Evolutionary conservation across 2,888 invertebrate species (phyloP), one percentile per base, ranked within the genome.

Genomic region (Eurytoma californica): DNA sequence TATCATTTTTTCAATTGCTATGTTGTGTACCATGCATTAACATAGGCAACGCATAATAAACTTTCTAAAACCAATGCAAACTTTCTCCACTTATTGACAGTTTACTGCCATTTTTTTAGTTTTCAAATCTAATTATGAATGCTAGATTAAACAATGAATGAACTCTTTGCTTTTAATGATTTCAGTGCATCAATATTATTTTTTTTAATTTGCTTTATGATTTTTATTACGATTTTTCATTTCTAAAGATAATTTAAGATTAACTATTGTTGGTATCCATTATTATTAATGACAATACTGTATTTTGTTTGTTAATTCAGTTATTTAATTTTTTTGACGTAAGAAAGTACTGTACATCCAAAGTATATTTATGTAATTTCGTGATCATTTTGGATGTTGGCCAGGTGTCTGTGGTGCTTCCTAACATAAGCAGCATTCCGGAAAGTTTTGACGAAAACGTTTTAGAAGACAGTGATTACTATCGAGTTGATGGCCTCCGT

Each of bases 331-430:
- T 13, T 13, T 72, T 66, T 24, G 14, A 70, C 24, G 72, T 63
- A 77, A 73, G 51, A 78, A 74, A 78, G 18, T 24, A 16, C 57
- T 69, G 79, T 57, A 81, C 70, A 74, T 63, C 13, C 65, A 66
- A 24, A 77, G 47, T 77, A 70, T 72, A 83, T 87, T 84, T 85
- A 84, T 84, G 83, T 85, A 85, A 86, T 85, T 87, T 86, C 82
- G 82, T 83, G 84, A 85, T 83, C 74, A 77, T 82, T 81, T 87
- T 87, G 88, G 86, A 83, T 83, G 77, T 76, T 82, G 88, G 90
- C 83, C 87, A 93, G 93, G 89, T 93, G 68, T 92, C 93, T 78
- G 87, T 93, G 82, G 88, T 92, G 79, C 85, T 93, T 85, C 92
- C 93, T 65, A 91, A 92, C 84, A 90, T 90, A 70, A 85, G 88